Percentiles rank a stretch among this genome's conserved stretches.
These are phyloP conservation scores for Acropora tenuis DNA, from an alignment of 64 coral and sea anemone species.

Conservation along the genomic window DNA sequence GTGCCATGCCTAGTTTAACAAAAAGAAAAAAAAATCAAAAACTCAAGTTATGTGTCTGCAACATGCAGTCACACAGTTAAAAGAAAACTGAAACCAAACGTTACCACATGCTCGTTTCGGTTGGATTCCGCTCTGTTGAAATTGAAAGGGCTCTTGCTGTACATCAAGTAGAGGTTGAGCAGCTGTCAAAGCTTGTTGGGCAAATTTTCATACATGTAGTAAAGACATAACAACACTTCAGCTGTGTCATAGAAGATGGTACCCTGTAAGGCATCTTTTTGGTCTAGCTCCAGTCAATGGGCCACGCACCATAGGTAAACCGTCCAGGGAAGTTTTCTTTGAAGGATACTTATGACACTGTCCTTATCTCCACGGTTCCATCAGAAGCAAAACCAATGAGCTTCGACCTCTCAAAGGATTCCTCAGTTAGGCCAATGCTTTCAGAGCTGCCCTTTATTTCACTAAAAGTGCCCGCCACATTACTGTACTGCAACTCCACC, in stretches of 20 bases:
- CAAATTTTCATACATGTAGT: slow-evolving; percentile 80
- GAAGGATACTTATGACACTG: slow-evolving; percentile 69
- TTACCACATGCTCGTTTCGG: slow-evolving; percentile 3
- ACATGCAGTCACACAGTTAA: not conserved
- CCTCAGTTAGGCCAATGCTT: slow-evolving; percentile 62
- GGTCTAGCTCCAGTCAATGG: slow-evolving; percentile 74
- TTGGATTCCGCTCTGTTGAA: slow-evolving; percentile 69
- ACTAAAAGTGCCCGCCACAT: slow-evolving; percentile 61
- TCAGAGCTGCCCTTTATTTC: slow-evolving; percentile 66
- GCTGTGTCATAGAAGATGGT: slow-evolving; percentile 74
- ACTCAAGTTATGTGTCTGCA: not conserved
- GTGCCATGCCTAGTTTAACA: not conserved
- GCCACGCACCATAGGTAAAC: slow-evolving; percentile 84
- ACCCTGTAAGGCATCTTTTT: slow-evolving; percentile 72
- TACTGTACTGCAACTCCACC: slow-evolving; percentile 55
- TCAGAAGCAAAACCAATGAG: slow-evolving; percentile 88
- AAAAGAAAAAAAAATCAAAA: not conserved
- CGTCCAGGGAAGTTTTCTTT: slow-evolving; percentile 63
- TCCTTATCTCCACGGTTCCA: slow-evolving; percentile 80
- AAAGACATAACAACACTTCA: slow-evolving; percentile 70
- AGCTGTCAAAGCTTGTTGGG: slow-evolving; percentile 83
- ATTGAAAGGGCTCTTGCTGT: slow-evolving; percentile 71
- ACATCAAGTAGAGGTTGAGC: slow-evolving; percentile 60
- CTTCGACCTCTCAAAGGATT: slow-evolving; percentile 57
- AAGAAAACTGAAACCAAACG: not conserved